Percentiles rank a stretch among this genome's conserved stretches.
Evolutionary conservation across 2,797 vertebrate genomes (phyloP).

Genomic region (Sciaenops ocellatus): DNA sequence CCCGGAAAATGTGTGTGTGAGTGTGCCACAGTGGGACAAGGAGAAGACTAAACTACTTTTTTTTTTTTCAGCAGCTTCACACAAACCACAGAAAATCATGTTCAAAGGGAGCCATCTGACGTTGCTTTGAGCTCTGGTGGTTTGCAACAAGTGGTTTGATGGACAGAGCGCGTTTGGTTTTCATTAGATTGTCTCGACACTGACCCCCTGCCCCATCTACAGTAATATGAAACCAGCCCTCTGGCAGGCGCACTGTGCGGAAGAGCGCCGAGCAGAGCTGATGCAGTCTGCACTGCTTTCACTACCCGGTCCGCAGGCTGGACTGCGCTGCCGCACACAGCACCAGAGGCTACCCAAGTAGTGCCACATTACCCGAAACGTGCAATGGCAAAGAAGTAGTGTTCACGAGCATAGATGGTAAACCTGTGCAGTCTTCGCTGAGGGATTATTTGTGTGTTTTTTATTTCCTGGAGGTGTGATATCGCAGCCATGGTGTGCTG

Average conservation of each 20-base stretch:
- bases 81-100: constrained; percentile 33
- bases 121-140: constrained; percentile 32
- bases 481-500: constrained; percentile 76
- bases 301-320: constrained; percentile 60
- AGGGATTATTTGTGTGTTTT: constrained; percentile 47
- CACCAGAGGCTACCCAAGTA: constrained; percentile 17
- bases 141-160: constrained; percentile 55
- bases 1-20: not conserved
- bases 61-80: constrained; percentile 15
- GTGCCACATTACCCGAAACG: constrained; percentile 5
- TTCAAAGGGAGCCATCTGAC: constrained; percentile 42
- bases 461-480: constrained; percentile 66
- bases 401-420: constrained; percentile 63
- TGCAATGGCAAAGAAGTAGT: constrained; percentile 68
- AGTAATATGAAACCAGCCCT: constrained; percentile 83
- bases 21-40: not conserved
- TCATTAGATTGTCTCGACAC: constrained; percentile 79
- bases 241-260: constrained; percentile 71
- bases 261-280: constrained; percentile 67
- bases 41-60: not conserved
- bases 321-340: constrained; percentile 53
- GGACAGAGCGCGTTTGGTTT: constrained; percentile 75
- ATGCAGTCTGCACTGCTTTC: constrained; percentile 68
- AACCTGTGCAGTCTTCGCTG: constrained; percentile 54
- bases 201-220: constrained; percentile 79